Base-by-base conservation (phyloP, 2,113 vertebrate species). In the Gallinago paraguaiae region DNA sequence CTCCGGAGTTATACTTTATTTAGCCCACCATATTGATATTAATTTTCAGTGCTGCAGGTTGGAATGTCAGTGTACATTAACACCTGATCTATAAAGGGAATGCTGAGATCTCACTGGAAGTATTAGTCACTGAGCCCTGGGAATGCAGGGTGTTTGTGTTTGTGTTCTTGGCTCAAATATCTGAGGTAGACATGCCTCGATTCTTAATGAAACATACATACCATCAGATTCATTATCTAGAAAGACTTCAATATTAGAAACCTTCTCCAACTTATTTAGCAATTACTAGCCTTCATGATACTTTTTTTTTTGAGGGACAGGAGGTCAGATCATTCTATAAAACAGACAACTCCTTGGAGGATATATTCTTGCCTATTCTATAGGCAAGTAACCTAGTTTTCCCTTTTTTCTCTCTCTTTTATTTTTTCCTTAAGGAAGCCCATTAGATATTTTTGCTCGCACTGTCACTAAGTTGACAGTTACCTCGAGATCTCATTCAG, bases 41-140 rank as follows among this genome's bases (percentile, higher is more conserved):
- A 97, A 98, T 98, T 98, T 98, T 96, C 95, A 89, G 95, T 84
- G 89, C 96, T 97, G 93, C 86, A 93, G 97, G 95, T 91, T 97
- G 96, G 96, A 96, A 95, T 97, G 98, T 97, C 97, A 97, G 97
- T 95, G 96, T 97, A 97, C 97, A 97, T 98, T 97, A 98, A 97
- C 97, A 98, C 97, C 98, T 98, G 97, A 98, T 98, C 98, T 98
- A 98, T 98, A 97, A 98, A 98, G 96, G 95, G 97, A 98, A 96
- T 60, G 69, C 95, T 87, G 96, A 98, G 97, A 96, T 95, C 98
- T 97, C 97, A 88, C 94, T 96, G 91, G 91, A 92, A 96, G 94
- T 84, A 95, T 97, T 97, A 98, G 97, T 98, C 97, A 98, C 93
- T 2, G 70, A 39, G 93, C 97, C 95, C 97, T 83, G 96, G 97